Evolutionary conservation across 2,888 invertebrate species (phyloP).

Genomic region (Amblyteles armatorius): DNA sequence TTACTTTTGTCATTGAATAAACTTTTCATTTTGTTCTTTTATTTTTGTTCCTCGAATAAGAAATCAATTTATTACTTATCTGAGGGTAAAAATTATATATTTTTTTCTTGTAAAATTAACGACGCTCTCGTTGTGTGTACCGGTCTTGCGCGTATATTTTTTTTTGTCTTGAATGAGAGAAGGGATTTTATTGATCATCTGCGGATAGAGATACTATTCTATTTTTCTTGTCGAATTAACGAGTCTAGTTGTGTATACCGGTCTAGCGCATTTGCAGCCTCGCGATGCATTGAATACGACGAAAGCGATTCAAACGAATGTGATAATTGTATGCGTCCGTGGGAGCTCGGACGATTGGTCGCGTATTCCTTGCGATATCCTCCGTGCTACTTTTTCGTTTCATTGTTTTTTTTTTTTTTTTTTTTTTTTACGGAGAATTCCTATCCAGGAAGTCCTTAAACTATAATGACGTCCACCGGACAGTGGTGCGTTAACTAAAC

Average conservation of each 20-base stretch:
- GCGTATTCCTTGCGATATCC: conserved; percentile 8
- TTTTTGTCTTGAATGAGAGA: background rate
- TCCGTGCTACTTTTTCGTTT: conserved; percentile 32
- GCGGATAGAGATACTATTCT: background rate
- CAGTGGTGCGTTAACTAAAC: background rate
- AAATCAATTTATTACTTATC: background rate
- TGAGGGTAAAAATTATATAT: background rate
- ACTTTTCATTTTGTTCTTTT: background rate
- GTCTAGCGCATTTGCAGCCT: background rate
- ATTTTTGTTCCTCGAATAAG: background rate
- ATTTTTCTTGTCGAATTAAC: background rate
- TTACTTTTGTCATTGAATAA: conserved; percentile 56
- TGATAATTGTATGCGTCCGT: background rate
- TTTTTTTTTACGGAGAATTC: conserved; percentile 27
- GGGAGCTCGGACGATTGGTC: background rate
- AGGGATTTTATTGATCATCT: background rate
- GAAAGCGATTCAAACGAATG: conserved; percentile 10
- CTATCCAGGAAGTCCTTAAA: conserved; percentile 38
- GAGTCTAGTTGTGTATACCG: background rate
- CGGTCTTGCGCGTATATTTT: background rate
- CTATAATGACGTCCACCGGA: background rate
- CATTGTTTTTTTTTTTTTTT: conserved; percentile 23
- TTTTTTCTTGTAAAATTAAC: background rate
- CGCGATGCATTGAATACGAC: background rate
- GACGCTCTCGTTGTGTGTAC: background rate